phyloP scores from a whole-genome alignment of 2,888 invertebrate genomes.

The Lucinisca nassula region DNA sequence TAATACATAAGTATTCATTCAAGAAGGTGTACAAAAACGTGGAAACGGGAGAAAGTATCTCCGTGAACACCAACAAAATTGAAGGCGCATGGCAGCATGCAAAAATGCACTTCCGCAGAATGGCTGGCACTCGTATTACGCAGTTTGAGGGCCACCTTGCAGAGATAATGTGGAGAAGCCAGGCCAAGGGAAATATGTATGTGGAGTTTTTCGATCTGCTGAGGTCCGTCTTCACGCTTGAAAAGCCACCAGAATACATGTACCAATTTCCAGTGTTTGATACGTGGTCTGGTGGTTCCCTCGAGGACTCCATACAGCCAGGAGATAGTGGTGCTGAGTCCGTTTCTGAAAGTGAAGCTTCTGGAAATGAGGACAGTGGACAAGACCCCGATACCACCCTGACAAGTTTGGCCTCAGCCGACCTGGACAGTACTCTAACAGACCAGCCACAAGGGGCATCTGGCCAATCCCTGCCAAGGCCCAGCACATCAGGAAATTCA shows the following conservation, averaged over 20 bases:
- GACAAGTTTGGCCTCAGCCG: too few relatives aligned
- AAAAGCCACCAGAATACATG: background rate
- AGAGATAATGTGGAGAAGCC: constrained; percentile 18
- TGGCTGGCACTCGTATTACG: background rate
- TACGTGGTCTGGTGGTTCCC: background rate
- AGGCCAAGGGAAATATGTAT: background rate
- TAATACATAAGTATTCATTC: constrained; percentile 28
- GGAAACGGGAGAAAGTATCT: constrained; percentile 16
- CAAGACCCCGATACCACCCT: too few relatives aligned
- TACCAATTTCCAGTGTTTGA: background rate
- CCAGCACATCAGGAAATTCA: background rate
- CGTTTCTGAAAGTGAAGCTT: too few relatives aligned
- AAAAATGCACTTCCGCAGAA: constrained; percentile 45
- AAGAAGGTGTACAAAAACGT: constrained; percentile 29
- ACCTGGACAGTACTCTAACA: too few relatives aligned
- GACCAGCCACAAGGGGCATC: too few relatives aligned
- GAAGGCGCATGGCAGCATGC: constrained; percentile 62
- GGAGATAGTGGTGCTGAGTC: background rate
- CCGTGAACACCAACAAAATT: constrained; percentile 32
- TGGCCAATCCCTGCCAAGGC: too few relatives aligned
- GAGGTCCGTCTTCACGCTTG: background rate
- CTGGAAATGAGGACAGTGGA: too few relatives aligned
- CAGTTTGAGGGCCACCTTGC: constrained; percentile 14
- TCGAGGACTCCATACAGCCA: background rate
- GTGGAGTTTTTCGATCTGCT: background rate